Conservation (phyloP, 2,888 invertebrate genomes). For the Tromatobia lineatoria region DNA sequence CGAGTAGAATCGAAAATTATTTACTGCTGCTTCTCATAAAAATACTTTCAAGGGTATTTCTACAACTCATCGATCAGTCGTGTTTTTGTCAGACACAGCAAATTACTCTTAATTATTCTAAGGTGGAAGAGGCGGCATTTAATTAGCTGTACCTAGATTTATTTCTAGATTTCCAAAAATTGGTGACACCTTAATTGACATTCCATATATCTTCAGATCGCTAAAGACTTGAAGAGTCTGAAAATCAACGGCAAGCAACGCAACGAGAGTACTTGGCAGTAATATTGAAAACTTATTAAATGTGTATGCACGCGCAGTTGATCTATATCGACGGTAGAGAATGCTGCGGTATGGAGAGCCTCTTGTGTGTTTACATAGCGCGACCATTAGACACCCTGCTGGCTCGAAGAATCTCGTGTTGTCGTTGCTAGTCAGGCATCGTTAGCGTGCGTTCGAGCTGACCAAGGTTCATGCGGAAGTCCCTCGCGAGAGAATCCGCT, state of each 20-base stretch:
- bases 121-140: too few species aligned
- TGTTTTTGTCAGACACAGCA: too few species aligned
- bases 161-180: too few species aligned
- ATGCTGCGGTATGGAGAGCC: not conserved
- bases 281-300: not conserved
- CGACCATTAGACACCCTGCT: not conserved
- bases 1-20: too few species aligned
- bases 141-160: too few species aligned
- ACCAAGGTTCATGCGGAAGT: conserved; percentile 43
- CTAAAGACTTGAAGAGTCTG: too few species aligned
- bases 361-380: not conserved
- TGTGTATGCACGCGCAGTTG: not conserved
- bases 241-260: not conserved
- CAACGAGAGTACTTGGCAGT: not conserved
- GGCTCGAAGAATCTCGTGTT: conserved; percentile 12
- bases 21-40: too few species aligned
- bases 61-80: too few species aligned
- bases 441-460: conserved; percentile 8
- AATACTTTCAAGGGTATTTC: too few species aligned
- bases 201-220: too few species aligned
- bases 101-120: too few species aligned
- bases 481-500: conserved; percentile 23
- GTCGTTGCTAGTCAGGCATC: conserved; percentile 5
- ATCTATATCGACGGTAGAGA: not conserved
- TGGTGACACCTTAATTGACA: too few species aligned